Evolutionary conservation across 1,140 invertebrate species (phyloP).

Genomic region (Megalopta genalis): DNA sequence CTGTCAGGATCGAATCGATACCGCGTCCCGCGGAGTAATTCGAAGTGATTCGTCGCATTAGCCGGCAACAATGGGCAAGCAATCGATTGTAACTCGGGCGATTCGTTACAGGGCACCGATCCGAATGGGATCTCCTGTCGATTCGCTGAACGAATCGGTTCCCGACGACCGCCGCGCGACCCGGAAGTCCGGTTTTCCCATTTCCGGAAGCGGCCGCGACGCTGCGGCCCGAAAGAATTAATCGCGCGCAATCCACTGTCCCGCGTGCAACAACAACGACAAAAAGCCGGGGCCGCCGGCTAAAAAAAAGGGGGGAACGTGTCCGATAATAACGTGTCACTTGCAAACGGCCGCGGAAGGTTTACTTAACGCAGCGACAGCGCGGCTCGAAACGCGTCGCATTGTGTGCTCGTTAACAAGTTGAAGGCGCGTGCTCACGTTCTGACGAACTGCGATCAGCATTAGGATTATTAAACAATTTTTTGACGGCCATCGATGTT

Average conservation of each 20-base stretch:
- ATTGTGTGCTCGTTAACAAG: background rate
- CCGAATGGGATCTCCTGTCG: background rate
- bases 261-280: background rate
- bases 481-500: too few species aligned
- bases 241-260: background rate
- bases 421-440: too few species aligned
- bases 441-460: too few species aligned
- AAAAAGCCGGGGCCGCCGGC: too few species aligned
- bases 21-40: background rate
- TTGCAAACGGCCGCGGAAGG: conserved; percentile 11
- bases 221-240: background rate
- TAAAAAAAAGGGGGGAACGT: too few species aligned
- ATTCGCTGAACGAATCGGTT: background rate
- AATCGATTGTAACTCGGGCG: conserved; percentile 5
- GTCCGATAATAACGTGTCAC: conserved; percentile 30
- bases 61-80: conserved; percentile 12
- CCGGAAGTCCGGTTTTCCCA: background rate
- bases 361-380: background rate
- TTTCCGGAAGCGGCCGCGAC: background rate
- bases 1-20: too few species aligned
- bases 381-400: background rate
- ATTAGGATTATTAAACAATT: too few species aligned
- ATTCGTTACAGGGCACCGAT: background rate
- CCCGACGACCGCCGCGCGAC: background rate
- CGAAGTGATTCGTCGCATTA: conserved; percentile 16